phyloP scores from a whole-genome alignment of 2,888 invertebrate species.

The Hypolimnas misippus region DNA sequence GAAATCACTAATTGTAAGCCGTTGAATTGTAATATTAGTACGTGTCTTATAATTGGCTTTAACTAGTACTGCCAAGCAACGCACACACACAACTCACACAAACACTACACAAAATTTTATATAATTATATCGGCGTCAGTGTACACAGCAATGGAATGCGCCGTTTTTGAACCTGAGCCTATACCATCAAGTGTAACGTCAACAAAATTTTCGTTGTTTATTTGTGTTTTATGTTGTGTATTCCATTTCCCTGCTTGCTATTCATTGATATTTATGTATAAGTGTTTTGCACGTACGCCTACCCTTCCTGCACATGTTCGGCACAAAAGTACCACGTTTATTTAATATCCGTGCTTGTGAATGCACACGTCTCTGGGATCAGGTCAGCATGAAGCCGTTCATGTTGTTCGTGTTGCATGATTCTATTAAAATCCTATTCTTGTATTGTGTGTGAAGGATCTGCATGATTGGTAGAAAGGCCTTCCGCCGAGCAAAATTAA shows the following conservation, averaged over 20 bases:
- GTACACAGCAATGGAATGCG: conserved; percentile 76
- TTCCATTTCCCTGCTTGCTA: conserved; percentile 79
- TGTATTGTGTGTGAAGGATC: conserved; percentile 70
- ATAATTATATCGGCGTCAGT: conserved; percentile 60
- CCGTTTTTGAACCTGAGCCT: conserved; percentile 68
- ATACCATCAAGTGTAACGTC: conserved; percentile 69
- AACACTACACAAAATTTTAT: conserved; percentile 50
- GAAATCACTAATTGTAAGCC: background rate
- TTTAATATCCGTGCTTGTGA: conserved; percentile 77
- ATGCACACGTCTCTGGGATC: conserved; percentile 75
- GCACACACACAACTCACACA: conserved; percentile 55
- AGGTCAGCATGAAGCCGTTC: conserved; percentile 77
- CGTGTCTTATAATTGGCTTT: conserved; percentile 47
- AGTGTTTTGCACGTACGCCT: conserved; percentile 79
- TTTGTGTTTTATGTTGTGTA: conserved; percentile 64
- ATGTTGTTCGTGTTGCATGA: conserved; percentile 83
- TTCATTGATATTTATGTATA: conserved; percentile 61
- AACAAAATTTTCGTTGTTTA: conserved; percentile 57
- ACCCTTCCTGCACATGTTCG: conserved; percentile 77
- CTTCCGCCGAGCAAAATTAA: conserved; percentile 68
- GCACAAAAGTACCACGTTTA: conserved; percentile 74
- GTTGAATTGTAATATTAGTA: conserved; percentile 20
- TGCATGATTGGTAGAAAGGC: conserved; percentile 82
- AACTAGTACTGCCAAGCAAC: conserved; percentile 60
- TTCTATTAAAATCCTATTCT: conserved; percentile 67